Base-by-base conservation (phyloP, 1,140 invertebrate species). In the Drosophila biarmipes region DNA sequence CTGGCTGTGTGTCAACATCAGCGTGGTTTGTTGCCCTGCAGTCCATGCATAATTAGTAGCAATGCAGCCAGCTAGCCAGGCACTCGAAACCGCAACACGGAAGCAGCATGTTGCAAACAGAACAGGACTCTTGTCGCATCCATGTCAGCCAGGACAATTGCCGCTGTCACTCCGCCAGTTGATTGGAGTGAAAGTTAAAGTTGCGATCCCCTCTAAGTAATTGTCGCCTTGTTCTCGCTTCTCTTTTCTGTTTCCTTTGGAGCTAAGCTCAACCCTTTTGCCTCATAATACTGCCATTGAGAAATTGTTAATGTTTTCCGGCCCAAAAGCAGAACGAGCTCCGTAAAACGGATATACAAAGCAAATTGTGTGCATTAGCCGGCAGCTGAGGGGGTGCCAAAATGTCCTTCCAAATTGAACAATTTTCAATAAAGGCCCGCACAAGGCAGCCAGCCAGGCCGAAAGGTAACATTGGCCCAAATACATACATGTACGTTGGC, bases 31-130 rank as follows among this genome's bases (percentile, higher is more conserved):
- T 85, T 82, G 84, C 75, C 84, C 75, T 72, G 73, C 61, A 86
- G 75, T 73, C 59, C 79, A 49, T 77, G 75, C 84, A 87, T 87
- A 87, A 87, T 87, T 89, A 87, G 84, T 77, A 73, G 48, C 56
- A 37, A 29, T 10, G 34, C 56, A 68, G 46, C 27, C 27, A 56
- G 57, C 63, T 57, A 64, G 80, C 49, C 75, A 56, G 49, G 31
- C 82, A 79, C 81, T 85, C 73, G 69, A 55, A 62, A 43, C 48
- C 49, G 57, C 49, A 78, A 87, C 84, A 78, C 86, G 84, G 79
- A 89, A 87, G 67, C 76, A 48, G 76, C 15, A 38, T 67, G 29
- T 31, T 31, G 29, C 29, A 10, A 31, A 31, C 29, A 31, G 64
- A 73, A 71, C 67, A 86, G 24, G 53, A 85, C 67, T 73, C 75